These are phyloP conservation scores for Takifugu ocellatus DNA, from an alignment of 2,797 vertebrate species.

Conservation along the genomic window DNA sequence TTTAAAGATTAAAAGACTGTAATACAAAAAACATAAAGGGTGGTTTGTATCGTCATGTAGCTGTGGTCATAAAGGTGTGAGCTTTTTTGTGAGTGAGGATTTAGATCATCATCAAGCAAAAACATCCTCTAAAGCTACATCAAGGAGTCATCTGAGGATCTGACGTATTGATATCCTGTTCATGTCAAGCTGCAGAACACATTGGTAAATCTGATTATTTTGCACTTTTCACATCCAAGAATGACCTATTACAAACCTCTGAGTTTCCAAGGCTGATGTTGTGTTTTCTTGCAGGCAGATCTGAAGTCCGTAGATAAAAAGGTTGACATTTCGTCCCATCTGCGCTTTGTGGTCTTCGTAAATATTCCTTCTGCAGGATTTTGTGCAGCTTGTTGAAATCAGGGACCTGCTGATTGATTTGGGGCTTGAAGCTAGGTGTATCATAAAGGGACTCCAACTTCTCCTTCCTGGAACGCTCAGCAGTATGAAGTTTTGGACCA, in stretches of 20 bases:
- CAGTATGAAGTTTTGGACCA: conserved; percentile 58
- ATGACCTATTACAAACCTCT: conserved; percentile 75
- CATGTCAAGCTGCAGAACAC: conserved; percentile 10
- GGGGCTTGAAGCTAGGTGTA: conserved; percentile 84
- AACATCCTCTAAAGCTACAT: conserved; percentile 23
- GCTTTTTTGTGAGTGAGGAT: conserved; percentile 7
- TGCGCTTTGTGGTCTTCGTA: conserved; percentile 68
- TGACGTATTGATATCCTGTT: conserved; percentile 5
- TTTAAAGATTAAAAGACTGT: no score
- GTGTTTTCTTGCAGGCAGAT: conserved; percentile 60
- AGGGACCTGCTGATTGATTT: conserved; percentile 80
- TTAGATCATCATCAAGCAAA: conserved; percentile 31
- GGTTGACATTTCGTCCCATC: conserved; percentile 84
- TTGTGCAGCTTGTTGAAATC: conserved; percentile 84
- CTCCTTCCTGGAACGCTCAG: conserved; percentile 75
- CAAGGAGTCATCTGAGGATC: conserved; percentile 31
- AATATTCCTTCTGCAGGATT: conserved; percentile 78
- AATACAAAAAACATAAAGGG: conserved; percentile 7
- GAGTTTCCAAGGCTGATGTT: conserved; percentile 52
- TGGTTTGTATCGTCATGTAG: conserved; percentile 4
- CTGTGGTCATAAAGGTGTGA: conserved; percentile 2
- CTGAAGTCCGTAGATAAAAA: conserved; percentile 85
- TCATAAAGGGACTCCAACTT: conserved; percentile 83
- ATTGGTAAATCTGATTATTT: no score
- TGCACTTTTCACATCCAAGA: neutral